Base-by-base conservation (phyloP, 2,113 vertebrate species). In the Laticauda laticaudata region DNA sequence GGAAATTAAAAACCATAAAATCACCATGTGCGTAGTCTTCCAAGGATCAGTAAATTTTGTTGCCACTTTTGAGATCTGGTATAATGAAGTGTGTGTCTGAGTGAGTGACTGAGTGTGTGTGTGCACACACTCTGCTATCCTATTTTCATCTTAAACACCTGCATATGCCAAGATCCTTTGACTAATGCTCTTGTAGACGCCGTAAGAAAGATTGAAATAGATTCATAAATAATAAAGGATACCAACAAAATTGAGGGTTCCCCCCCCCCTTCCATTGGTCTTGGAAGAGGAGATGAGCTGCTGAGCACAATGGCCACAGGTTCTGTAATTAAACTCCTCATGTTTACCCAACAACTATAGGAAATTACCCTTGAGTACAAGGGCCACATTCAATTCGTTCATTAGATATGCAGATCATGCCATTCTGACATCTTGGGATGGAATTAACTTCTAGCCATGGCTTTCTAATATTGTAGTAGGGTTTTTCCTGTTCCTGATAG, bases 401-500 rank as follows among this genome's bases (percentile, higher is more conserved):
- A 95, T 97, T 94, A 96, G 89, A 93, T 61, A 94, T 92, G 69
- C 69, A 96, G 96, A 97, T 95, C 95, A 94, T 92, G 93, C 94
- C 81, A 86, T 89, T 93, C 48, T 24, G 88, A 90, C 87, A 90
- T 94, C 91, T 95, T 94, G 94, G 2, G 45, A 92, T 81, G 64
- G 81, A 89, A 69, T 88, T 95, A 51, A 90, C 43, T 92, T 92
- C 88, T 93, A 95, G 20, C 23, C 39, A 57, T 90, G 90, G 34
- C 94, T 97, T 96, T 95, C 94, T 95, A 90, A 96, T 85, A n/a
- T 91, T 94, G 89, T 96, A 96, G 93, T 95, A 95, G 94, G 53
- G 97, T 97, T 96, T 43, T 81, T 81, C 94, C 92, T 94, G 87
- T 94, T 95, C 94, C 93, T 85, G 75, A 69, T 64, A 96, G 90